A percentile compares a stretch with the other conserved stretches of the same genome.
These are phyloP conservation scores for Hippoglossus stenolepis DNA, from an alignment of 2,113 vertebrate species.

Conservation along the genomic window DNA sequence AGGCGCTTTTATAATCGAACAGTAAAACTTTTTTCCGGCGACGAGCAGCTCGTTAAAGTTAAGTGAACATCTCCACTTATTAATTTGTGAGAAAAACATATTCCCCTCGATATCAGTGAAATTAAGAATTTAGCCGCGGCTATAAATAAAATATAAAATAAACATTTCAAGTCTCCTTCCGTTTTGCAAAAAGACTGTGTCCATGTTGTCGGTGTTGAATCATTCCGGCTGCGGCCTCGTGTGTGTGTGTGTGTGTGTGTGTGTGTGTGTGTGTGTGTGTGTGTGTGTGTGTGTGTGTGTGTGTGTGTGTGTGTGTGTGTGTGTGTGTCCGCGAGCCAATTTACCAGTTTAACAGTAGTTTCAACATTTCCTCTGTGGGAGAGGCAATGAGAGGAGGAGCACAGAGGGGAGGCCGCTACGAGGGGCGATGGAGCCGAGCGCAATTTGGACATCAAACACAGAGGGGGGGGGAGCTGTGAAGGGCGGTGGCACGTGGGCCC, in stretches of 20 bases:
- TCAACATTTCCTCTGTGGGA: slow-evolving; percentile 39
- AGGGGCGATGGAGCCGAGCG: slow-evolving; percentile 61
- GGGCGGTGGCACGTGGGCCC: slow-evolving; percentile 62
- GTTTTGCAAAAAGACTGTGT: background rate
- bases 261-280: background rate
- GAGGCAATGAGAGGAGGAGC: slow-evolving; percentile 24
- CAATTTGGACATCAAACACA: slow-evolving; percentile 77
- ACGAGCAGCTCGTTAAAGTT: background rate
- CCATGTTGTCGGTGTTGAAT: background rate
- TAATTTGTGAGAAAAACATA: background rate
- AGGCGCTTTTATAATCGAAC: background rate
- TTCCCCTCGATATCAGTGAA: background rate
- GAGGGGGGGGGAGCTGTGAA: slow-evolving; percentile 48
- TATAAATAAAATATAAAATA: background rate
- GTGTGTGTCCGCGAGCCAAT: slow-evolving; percentile 12
- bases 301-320: too few species aligned
- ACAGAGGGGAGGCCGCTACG: background rate
- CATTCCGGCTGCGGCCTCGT: background rate
- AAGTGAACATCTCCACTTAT: background rate
- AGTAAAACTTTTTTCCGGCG: background rate
- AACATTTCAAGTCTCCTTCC: background rate
- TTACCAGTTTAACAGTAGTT: slow-evolving; percentile 48
- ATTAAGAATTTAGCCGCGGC: slow-evolving; percentile 1
- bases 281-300: too few species aligned
- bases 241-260: background rate